Evolutionary conservation across 1,140 invertebrate species (phyloP), one percentile per base, ranked within the genome.

Genomic region (Eulimnadia texana): DNA sequence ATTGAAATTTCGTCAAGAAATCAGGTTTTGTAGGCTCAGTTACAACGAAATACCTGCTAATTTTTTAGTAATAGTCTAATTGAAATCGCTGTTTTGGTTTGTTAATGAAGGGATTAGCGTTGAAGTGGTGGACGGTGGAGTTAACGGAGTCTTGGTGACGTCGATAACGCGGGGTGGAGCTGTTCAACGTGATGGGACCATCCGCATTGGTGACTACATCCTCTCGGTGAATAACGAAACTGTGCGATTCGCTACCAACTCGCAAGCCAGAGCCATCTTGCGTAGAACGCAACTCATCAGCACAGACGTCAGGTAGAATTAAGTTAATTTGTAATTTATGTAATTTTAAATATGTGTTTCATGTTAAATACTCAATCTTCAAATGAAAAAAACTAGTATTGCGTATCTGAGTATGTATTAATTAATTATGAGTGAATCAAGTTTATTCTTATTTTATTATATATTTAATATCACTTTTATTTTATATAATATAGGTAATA

Each of bases 131-230:
- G 81, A 82, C 58, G 78, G 79, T 64, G 81, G 81, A 16, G 68
- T 80, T 6, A 85, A 84, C 72, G 84, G 84, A 3, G 80, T 82
- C 65, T 66, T 80, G 10, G 78, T 86, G 11, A 80, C 76, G 52
- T 74, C 73, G 28, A 70, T 85, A 11, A 70, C 72, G 20, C 67
- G 70, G 50, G 73, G 71, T 60, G 80, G 82, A 51, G 77, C 80
- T 16, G 70, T 83, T 19, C 72, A 69, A 13, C 72, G 73, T 64
- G 82, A 85, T 71, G 79, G 80, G 2, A 71, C 79, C 19, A 72
- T 85, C 25, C 71, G 73, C 47, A 70, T 74, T 13, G 76, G 76
- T 3, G 77, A 78, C 62, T 73, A 73, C 59, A 62, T 80, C 42
- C 64, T 78, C 1, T 68, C 75, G 13, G 72, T 86, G 33, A 86